Conservation (phyloP, 2,888 invertebrate genomes). For the Dexiosoma caninum region DNA sequence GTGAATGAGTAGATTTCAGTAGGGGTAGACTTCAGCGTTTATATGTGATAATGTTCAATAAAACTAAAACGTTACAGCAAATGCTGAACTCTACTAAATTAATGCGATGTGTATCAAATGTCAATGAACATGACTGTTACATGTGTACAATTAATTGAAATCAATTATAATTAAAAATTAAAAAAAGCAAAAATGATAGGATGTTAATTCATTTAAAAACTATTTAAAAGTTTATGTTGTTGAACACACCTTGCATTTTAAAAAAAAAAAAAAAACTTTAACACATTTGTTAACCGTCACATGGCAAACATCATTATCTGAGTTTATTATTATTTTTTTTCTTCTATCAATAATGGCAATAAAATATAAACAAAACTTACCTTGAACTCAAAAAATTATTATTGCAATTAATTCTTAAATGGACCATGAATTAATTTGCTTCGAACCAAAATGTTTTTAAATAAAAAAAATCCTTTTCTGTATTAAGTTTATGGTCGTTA, state of each 20-base stretch:
- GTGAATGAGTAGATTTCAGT: no score
- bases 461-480: neutral
- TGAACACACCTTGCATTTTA: no score
- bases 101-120: neutral
- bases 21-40: no score
- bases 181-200: conserved; percentile 10
- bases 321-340: neutral
- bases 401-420: conserved; percentile 11
- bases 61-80: no score
- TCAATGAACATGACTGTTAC: conserved; percentile 30
- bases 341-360: neutral
- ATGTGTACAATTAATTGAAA: conserved; percentile 7
- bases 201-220: neutral
- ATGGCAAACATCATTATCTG: neutral
- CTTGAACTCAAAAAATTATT: conserved; percentile 36
- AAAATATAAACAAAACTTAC: neutral
- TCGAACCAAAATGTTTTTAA: neutral
- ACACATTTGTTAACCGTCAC: neutral
- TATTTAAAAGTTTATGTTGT: no score
- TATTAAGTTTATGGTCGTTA: conserved; percentile 55
- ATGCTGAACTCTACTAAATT: no score
- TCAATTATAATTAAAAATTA: neutral
- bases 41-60: no score
- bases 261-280: no score
- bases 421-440: neutral